A percentile compares a stretch with the other conserved stretches of the same genome.
phyloP scores from a whole-genome alignment of 2,113 vertebrate genomes.

The Ahaetulla prasina region DNA sequence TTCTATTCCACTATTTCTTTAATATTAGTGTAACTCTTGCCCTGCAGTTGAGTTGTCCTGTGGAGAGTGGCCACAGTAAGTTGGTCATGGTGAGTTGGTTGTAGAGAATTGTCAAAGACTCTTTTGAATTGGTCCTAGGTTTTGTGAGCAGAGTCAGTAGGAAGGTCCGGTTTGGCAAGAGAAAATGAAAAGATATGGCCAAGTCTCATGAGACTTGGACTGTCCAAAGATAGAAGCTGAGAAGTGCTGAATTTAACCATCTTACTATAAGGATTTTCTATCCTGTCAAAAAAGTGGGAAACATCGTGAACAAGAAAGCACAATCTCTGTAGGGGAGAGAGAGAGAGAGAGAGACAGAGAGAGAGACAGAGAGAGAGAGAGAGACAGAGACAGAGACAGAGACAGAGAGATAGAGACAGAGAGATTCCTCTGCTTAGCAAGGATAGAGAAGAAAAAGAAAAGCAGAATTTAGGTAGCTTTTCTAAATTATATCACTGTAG shows the following conservation, averaged over 20 bases:
- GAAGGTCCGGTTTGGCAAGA: not conserved
- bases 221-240: not conserved
- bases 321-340: not conserved
- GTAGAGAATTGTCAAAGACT: too few relatives aligned
- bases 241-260: not conserved
- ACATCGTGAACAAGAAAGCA: not conserved
- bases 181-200: not conserved
- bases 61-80: too few relatives aligned
- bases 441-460: not conserved
- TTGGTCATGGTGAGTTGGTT: too few relatives aligned
- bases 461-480: not conserved
- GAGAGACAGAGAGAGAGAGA: not conserved
- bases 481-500: not conserved
- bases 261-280: not conserved
- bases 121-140: not conserved
- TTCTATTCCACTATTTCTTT: too few relatives aligned
- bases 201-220: not conserved
- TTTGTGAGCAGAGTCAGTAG: not conserved
- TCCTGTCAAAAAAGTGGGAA: not conserved
- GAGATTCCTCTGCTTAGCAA: not conserved
- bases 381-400: not conserved
- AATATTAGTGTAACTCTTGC: too few relatives aligned
- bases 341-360: not conserved
- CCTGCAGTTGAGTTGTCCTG: too few relatives aligned
- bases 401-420: not conserved